Conservation (phyloP, 2,113 vertebrate species). For the Pandion haliaetus region DNA sequence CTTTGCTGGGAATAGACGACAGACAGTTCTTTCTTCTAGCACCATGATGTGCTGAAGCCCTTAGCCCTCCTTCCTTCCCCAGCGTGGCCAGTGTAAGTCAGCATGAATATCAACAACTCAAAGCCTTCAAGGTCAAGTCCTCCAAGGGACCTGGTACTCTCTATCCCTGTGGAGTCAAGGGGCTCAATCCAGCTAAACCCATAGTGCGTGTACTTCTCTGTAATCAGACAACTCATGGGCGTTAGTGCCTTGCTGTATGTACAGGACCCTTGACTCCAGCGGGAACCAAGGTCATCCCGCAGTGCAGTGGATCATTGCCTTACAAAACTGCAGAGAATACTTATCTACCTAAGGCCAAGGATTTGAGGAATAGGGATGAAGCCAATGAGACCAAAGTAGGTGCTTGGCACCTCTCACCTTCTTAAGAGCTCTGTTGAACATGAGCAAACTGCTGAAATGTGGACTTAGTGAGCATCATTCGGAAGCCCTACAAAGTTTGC, state of each 20-base stretch:
- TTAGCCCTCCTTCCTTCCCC: not conserved
- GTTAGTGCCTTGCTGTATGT: not conserved
- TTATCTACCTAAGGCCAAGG: not conserved
- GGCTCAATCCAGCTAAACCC: rapidly evolving
- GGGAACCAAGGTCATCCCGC: not conserved
- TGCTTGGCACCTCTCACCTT: not conserved
- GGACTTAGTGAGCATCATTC: not conserved
- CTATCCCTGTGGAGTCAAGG: not conserved
- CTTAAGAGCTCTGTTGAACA: not conserved
- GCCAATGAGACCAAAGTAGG: not conserved
- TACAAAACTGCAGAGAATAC: not conserved
- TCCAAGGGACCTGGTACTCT: not conserved
- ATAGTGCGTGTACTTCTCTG: rapidly evolving
- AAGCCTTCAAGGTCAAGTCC: not conserved
- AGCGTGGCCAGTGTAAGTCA: not conserved
- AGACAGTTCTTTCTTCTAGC: not conserved
- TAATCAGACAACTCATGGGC: not conserved
- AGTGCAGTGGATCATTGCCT: not conserved
- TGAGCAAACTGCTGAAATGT: not conserved
- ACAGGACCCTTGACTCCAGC: not conserved
- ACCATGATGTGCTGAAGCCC: not conserved
- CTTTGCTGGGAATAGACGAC: not conserved
- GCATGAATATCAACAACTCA: not conserved
- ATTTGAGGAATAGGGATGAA: not conserved
- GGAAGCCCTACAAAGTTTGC: not conserved